Base-by-base conservation (phyloP, 2,888 invertebrate species). In the Caenorhabditis zanzibari region DNA sequence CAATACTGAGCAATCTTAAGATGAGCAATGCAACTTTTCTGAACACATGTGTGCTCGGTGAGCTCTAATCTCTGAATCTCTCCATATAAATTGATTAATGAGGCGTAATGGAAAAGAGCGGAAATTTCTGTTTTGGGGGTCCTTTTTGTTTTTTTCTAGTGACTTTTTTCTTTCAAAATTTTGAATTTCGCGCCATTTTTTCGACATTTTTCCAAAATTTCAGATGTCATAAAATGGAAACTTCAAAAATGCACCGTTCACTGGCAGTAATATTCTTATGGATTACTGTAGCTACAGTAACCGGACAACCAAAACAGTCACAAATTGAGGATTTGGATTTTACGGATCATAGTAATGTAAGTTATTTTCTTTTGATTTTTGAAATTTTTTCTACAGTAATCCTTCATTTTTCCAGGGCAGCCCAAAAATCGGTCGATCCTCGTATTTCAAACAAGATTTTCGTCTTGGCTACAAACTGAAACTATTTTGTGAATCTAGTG, bases 401-500 rank as follows among this genome's bases (percentile, higher is more conserved):
- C n/a, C n/a, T 19, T 61, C 1, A 22, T 47, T n/a, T 64, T 74
- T 85, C 19, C 68, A 88, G 88, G 87, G 86, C 14, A 69, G 71
- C 12, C 88, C 88, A 1, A 79, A 79, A 19, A 88, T 89, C 44
- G 63, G 79, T 28, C 81, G 85, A 10, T 84, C 85, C 16, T 86
- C 86, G 14, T 87, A 86, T 69, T 89, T 88, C 84, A 75, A 84
- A 7, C 87, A 88, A 49, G 76, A 81, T 24, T 89, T 85, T 66
- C 82, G 84, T 19, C 93, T 97, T 91, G 97, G 97, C 0, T 96
- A 97, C 93, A 97, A 97, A 93, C 96, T 97, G 87, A 96, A 96
- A 16, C 96, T 97, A 92, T 94, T 97, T 76, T 97, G 97, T 93
- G 95, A 96, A 58, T 96, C 97, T 0, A 95, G 95, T 92, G 97